Evolutionary conservation across 2,797 vertebrate genomes (phyloP).

Genomic region (Falco rusticolus): DNA sequence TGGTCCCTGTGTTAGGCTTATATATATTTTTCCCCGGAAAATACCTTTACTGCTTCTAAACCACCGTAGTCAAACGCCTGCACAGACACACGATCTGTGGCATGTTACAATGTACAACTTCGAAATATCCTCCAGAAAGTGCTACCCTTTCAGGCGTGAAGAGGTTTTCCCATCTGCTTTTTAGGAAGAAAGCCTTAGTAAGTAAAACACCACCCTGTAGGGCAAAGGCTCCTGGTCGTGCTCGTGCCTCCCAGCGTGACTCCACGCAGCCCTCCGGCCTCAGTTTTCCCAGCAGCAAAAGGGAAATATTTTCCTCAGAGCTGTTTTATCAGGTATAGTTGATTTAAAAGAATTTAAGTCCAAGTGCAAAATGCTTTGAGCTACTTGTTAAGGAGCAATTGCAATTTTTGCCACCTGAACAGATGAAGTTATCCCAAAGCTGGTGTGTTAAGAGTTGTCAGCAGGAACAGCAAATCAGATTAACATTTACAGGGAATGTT

Average conservation of each 20-base stretch:
- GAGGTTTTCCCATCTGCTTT: neutral
- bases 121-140: neutral
- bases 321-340: neutral
- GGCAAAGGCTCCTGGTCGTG: conserved; percentile 16
- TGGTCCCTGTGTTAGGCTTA: neutral
- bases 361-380: neutral
- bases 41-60: neutral
- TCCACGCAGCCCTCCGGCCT: neutral
- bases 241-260: neutral
- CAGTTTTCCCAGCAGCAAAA: neutral
- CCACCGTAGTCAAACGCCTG: neutral
- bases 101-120: neutral
- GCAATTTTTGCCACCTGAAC: neutral
- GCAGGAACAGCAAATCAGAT: neutral
- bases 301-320: neutral
- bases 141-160: neutral
- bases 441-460: neutral
- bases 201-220: neutral
- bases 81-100: rapidly evolving
- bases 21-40: neutral
- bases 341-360: neutral
- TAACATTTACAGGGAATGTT: neutral
- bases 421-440: neutral
- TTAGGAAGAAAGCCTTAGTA: neutral
- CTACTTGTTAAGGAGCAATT: neutral